Evolutionary conservation across 1,140 invertebrate species (phyloP).

Genomic region (Lepidurus apus): DNA sequence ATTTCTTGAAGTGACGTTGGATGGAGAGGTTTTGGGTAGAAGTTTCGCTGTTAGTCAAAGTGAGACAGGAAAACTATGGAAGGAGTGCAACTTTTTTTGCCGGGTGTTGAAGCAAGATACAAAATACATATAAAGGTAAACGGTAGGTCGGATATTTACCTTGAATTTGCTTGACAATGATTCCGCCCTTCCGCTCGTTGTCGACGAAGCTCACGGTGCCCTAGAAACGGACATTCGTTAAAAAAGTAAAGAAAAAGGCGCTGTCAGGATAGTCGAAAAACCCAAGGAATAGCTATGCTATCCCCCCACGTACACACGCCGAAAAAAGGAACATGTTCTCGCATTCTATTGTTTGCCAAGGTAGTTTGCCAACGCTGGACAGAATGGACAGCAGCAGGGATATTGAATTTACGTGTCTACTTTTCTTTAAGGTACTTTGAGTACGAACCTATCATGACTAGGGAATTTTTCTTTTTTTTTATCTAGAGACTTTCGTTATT

Average conservation of each 20-base stretch:
- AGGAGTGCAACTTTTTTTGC: not conserved
- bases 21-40: too few species aligned
- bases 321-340: slow-evolving; percentile 34
- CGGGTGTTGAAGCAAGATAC: not conserved
- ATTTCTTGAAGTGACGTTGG: too few species aligned
- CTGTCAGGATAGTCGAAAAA: slow-evolving; percentile 27
- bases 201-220: slow-evolving; percentile 91
- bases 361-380: slow-evolving; percentile 8
- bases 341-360: not conserved
- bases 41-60: too few species aligned
- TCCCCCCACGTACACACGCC: slow-evolving; percentile 26
- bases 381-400: not conserved
- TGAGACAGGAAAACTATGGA: too few species aligned
- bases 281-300: not conserved
- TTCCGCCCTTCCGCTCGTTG: slow-evolving; percentile 90
- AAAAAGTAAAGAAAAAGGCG: slow-evolving; percentile 27
- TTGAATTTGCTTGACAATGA: slow-evolving; percentile 91
- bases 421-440: not conserved
- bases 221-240: slow-evolving; percentile 49
- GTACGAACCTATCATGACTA: not conserved
- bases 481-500: too few species aligned
- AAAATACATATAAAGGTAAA: not conserved
- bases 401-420: not conserved
- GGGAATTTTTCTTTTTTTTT: not conserved
- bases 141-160: slow-evolving; percentile 48